Evolutionary conservation across 2,797 vertebrate species (phyloP).

Genomic region (Arrhamphus sclerolepis): DNA sequence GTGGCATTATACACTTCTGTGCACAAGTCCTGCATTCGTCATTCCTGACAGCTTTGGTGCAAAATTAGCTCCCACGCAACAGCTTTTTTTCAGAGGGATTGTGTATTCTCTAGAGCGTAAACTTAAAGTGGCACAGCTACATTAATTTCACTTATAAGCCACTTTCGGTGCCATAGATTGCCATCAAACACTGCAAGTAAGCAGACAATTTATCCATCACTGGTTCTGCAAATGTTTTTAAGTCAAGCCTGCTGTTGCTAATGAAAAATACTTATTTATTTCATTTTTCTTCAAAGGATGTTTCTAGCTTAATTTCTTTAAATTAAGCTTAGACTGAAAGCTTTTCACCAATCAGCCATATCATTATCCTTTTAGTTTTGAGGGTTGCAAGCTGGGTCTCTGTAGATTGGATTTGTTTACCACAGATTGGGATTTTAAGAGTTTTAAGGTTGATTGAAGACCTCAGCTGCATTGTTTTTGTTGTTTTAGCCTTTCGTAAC

Average conservation of each 20-base stretch:
- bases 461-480: too few species aligned
- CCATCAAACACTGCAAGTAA: slow-evolving; percentile 55
- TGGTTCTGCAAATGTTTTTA: slow-evolving; percentile 18
- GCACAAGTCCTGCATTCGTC: slow-evolving; percentile 70
- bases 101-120: slow-evolving; percentile 64
- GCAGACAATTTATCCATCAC: slow-evolving; percentile 14
- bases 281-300: too few species aligned
- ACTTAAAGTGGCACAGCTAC: slow-evolving; percentile 71
- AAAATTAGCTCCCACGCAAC: slow-evolving; percentile 68
- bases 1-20: slow-evolving; percentile 59
- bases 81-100: slow-evolving; percentile 66
- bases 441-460: too few species aligned
- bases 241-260: slow-evolving; percentile 25
- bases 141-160: slow-evolving; percentile 75
- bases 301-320: too few species aligned
- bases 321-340: too few species aligned
- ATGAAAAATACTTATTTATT: slow-evolving; percentile 31
- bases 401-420: too few species aligned
- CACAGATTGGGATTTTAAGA: too few species aligned
- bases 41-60: slow-evolving; percentile 78
- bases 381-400: too few species aligned
- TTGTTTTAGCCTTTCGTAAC: too few species aligned
- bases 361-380: too few species aligned
- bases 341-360: too few species aligned
- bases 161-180: slow-evolving; percentile 42